phyloP scores from a whole-genome alignment of 1,140 invertebrate species.

The Apis dorsata region DNA sequence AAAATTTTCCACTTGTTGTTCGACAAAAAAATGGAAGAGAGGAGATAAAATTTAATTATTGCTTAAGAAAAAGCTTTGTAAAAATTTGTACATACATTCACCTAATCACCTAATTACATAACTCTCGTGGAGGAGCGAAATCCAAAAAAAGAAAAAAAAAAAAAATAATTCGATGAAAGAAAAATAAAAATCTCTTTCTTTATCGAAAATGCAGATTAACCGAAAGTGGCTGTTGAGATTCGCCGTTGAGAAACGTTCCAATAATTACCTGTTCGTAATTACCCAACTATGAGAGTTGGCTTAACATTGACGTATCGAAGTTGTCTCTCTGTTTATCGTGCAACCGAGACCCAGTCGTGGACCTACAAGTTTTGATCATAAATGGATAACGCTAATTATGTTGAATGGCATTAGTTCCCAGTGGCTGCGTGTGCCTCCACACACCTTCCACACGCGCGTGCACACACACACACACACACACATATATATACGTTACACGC shows the following conservation, averaged over 20 bases:
- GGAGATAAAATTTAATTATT: no score
- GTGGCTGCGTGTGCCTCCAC: conserved; percentile 33
- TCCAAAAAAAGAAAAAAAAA: no score
- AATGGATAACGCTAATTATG: conserved; percentile 59
- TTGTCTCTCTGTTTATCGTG: conserved; percentile 32
- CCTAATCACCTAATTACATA: no score
- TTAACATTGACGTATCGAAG: conserved; percentile 40
- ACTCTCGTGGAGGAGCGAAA: no score
- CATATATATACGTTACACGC: conserved; percentile 17
- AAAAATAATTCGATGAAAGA: not conserved
- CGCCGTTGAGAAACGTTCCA: conserved; percentile 4
- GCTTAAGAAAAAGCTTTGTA: no score
- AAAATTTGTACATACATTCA: no score
- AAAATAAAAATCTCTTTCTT: not conserved
- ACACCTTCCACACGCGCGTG: conserved; percentile 10
- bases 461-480: not conserved
- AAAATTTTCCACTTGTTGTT: no score
- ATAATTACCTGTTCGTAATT: conserved; percentile 39
- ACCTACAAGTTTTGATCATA: conserved; percentile 49
- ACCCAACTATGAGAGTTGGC: conserved; percentile 26
- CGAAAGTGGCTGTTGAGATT: not conserved
- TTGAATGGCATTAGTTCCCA: conserved; percentile 56
- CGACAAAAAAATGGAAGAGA: no score
- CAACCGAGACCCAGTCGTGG: conserved; percentile 19
- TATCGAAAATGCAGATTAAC: not conserved